These are phyloP conservation scores for Orchestia grillus DNA, from an alignment of 1,140 invertebrate genomes.

Conservation along the genomic window DNA sequence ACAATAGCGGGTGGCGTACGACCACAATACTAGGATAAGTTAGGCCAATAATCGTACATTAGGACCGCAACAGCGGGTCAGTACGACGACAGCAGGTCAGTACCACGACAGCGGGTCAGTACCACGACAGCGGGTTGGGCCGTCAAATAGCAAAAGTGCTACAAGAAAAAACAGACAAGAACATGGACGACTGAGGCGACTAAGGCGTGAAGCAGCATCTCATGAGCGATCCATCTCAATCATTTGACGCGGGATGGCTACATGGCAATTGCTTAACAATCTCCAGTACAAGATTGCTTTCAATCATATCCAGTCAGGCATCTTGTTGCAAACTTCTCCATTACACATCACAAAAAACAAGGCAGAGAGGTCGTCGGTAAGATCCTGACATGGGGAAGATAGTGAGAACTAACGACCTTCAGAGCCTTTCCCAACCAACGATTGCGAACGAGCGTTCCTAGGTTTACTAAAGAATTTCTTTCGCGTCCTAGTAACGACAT, in stretches of 20 bases:
- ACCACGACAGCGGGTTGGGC: not conserved
- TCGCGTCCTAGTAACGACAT: not conserved
- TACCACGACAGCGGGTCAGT: too few species aligned
- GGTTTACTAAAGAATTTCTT: not conserved
- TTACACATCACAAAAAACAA: not conserved
- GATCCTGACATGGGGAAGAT: not conserved
- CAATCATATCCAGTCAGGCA: slow-evolving; percentile 18
- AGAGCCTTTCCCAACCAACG: not conserved
- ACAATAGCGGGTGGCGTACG: too few species aligned
- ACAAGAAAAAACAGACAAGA: not conserved
- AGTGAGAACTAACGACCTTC: not conserved
- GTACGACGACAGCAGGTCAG: too few species aligned
- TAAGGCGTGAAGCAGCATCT: not conserved
- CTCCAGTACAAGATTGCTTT: slow-evolving; percentile 17
- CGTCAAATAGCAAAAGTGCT: not conserved
- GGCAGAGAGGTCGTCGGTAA: not conserved
- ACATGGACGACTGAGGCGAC: not conserved
- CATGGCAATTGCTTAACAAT: slow-evolving; percentile 5
- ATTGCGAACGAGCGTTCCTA: not conserved
- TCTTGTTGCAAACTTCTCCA: not conserved
- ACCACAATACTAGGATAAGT: not conserved
- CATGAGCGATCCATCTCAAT: slow-evolving; percentile 16
- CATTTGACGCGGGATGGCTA: slow-evolving; percentile 33
- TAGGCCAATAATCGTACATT: not conserved
- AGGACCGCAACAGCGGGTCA: not conserved